Evolutionary conservation across 2,113 vertebrate genomes (phyloP), one percentile per base, ranked within the genome.

Genomic region (Nothoprocta pentlandii): DNA sequence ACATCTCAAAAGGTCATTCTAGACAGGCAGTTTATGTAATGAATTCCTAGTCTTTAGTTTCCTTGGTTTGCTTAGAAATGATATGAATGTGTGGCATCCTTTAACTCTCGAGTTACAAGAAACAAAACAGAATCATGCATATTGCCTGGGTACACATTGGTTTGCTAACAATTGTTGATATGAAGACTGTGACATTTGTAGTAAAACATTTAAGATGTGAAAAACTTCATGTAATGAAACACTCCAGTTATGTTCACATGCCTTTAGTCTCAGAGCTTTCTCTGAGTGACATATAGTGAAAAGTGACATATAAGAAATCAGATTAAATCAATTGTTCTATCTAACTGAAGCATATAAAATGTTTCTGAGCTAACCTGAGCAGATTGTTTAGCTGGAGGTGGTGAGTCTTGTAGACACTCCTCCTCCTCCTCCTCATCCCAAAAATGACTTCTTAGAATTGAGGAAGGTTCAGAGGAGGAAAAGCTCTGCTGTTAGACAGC

Each of bases 1-100:
- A 15, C 10, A 19, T 56, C 49, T 49, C 80, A 68, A 94, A 94
- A 46, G 80, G 26, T n/a, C 16, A n/a, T 83, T 90, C 76, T 86
- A 75, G 66, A 34, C 68, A 62, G 34, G 25, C 9, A 71, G 34
- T 64, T 85, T 88, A 75, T 78, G 28, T 53, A 86, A 42, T 68
- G 74, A 86, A 81, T 88, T 91, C 66, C n/a, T 80, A 41, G n/a
- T 84, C 11, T 88, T 85, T 86, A 61, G 42, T 78, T 91, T 13
- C 36, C 34, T 68, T 62, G 22, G 34, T 86, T 93, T 71, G 20
- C 22, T 75, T 71, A 58, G 46, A 92, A 86, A 61, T 63, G 0
- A 17, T 3, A 0, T 54, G 17, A 39, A 51, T 59, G 25, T 19
- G 8, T 77, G 21, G 42, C 51, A 44, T 70, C 26, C 42, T 39